These are phyloP conservation scores for Emydoidea blandingii DNA, from an alignment of 2,797 vertebrate genomes.

Conservation along the genomic window DNA sequence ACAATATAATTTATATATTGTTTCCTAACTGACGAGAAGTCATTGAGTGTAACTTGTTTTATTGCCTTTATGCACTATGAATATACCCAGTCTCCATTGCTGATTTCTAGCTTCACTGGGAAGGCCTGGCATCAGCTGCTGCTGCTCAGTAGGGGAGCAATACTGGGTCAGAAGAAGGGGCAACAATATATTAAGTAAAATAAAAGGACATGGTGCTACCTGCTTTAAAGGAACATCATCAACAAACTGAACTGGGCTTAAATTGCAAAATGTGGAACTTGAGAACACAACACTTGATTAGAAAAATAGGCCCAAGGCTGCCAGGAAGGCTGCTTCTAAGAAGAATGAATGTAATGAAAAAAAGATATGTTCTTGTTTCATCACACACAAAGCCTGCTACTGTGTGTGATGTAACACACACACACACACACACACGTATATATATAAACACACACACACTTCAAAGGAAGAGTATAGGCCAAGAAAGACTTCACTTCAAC, in stretches of 20 bases:
- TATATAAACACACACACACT: too few relatives aligned
- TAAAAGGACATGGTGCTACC: too few relatives aligned
- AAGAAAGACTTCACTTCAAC: too few relatives aligned
- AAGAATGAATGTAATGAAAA: background rate
- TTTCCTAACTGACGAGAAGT: too few relatives aligned
- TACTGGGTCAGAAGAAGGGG: background rate
- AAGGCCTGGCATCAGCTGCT: background rate
- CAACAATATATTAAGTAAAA: background rate
- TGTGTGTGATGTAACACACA: too few relatives aligned
- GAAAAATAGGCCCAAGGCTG: background rate
- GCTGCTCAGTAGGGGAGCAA: background rate
- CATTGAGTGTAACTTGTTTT: too few relatives aligned
- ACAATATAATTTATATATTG: too few relatives aligned
- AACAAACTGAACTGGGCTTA: background rate
- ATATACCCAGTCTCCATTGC: background rate
- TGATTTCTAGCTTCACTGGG: background rate
- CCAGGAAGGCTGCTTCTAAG: background rate
- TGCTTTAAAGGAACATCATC: too few relatives aligned
- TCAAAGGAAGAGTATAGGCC: too few relatives aligned
- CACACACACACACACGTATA: too few relatives aligned
- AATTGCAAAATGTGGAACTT: background rate
- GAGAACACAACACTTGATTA: background rate
- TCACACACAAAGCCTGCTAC: background rate
- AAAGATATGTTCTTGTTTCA: background rate
- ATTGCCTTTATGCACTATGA: background rate